Evolutionary conservation across 2,888 invertebrate species (phyloP).

Genomic region (Trisateles emortualis): DNA sequence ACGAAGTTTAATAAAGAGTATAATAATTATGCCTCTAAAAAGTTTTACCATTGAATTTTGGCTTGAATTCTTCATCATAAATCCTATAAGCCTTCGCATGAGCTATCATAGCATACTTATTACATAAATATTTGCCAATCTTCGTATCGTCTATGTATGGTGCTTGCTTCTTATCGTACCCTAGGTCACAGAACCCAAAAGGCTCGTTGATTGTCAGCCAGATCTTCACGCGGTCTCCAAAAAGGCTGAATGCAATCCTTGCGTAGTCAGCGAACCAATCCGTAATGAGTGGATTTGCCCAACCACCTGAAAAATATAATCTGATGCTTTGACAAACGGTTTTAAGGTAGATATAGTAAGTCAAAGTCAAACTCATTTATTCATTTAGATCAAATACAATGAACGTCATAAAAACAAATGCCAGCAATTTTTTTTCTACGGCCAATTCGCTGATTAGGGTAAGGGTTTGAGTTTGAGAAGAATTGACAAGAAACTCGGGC

Average conservation of each 20-base stretch:
- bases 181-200: neutral
- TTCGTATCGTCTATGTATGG: neutral
- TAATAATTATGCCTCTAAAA: no score
- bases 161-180: neutral
- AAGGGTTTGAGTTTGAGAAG: no score
- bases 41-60: neutral
- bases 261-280: slow-evolving; percentile 3
- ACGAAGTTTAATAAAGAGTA: no score
- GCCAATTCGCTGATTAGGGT: no score
- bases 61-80: slow-evolving; percentile 5
- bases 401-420: no score
- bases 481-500: no score
- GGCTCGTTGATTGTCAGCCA: slow-evolving; percentile 2
- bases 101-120: neutral
- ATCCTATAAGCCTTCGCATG: slow-evolving; percentile 9
- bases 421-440: no score
- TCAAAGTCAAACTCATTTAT: no score
- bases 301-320: slow-evolving; percentile 1
- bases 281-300: neutral
- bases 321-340: neutral
- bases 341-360: no score
- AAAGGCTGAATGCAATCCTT: neutral
- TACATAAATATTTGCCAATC: neutral
- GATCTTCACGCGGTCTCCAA: neutral
- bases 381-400: no score